These are phyloP conservation scores for Zaprionus ornatus DNA, from an alignment of 1,140 invertebrate species.

Conservation along the genomic window DNA sequence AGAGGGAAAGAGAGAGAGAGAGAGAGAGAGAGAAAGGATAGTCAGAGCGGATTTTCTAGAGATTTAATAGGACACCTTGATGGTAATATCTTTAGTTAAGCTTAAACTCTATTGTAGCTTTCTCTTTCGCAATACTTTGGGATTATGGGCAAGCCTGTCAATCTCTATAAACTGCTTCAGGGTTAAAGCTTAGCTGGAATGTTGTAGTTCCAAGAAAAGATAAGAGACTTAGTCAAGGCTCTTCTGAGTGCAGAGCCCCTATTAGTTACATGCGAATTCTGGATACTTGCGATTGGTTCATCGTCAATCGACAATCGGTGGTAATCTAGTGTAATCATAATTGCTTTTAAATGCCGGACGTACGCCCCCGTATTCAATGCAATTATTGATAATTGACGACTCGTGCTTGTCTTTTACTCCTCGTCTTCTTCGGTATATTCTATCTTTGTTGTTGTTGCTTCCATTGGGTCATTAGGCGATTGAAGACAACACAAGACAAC, in stretches of 20 bases:
- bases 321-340: constrained; percentile 4
- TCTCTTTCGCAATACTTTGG: too few species aligned
- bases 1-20: background rate
- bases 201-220: too few species aligned
- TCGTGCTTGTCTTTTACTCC: background rate
- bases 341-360: constrained; percentile 32
- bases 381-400: constrained; percentile 32
- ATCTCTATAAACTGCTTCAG: background rate
- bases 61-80: too few species aligned
- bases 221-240: background rate
- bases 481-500: background rate
- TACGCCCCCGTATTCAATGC: constrained; percentile 14
- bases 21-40: too few species aligned
- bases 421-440: background rate
- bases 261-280: background rate
- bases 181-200: background rate
- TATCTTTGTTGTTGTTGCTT: background rate
- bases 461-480: constrained; percentile 4
- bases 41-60: too few species aligned
- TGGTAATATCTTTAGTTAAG: too few species aligned
- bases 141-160: background rate
- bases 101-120: too few species aligned
- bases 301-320: background rate
- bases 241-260: too few species aligned
- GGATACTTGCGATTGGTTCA: background rate